Percentiles rank a stretch among this genome's conserved stretches.
Evolutionary conservation across 1,140 invertebrate genomes (phyloP).

Genomic region (Heliconius melpomene): DNA sequence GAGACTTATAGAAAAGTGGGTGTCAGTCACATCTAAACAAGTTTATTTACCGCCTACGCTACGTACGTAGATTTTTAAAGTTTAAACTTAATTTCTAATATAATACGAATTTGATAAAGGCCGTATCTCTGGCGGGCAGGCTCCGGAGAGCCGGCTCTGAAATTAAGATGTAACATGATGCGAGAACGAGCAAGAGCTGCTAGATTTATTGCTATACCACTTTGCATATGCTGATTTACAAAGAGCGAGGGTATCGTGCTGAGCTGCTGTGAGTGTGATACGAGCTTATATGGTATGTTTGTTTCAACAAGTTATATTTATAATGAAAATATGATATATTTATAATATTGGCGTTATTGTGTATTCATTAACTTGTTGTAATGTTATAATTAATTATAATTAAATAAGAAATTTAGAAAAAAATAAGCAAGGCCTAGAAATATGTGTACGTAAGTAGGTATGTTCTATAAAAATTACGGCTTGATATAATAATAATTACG

Average conservation of each 20-base stretch:
- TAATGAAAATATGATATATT: not conserved
- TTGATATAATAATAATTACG: no score
- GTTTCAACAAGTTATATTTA: not conserved
- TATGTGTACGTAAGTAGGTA: not conserved
- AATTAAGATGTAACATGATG: constrained; percentile 83
- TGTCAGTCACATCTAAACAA: constrained; percentile 1
- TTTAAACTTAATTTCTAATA: constrained; percentile 74
- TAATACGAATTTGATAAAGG: constrained; percentile 80
- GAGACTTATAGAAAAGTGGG: not conserved
- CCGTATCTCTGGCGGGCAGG: constrained; percentile 75
- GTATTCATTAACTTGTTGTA: no score
- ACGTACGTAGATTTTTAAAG: constrained; percentile 64
- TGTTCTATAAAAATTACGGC: not conserved
- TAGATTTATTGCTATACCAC: constrained; percentile 82
- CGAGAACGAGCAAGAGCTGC: constrained; percentile 81
- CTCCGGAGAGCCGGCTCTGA: constrained; percentile 76
- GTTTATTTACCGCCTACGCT: constrained; percentile 67
- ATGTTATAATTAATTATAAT: no score
- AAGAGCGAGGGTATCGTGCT: constrained; percentile 59
- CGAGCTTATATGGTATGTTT: not conserved
- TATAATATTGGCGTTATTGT: no score
- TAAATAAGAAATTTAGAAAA: no score
- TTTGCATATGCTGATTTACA: constrained; percentile 83
- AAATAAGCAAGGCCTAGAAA: not conserved
- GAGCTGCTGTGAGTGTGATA: constrained; percentile 46